These are phyloP conservation scores for Capitulum mitella DNA, from an alignment of 2,888 invertebrate genomes.

Conservation along the genomic window DNA sequence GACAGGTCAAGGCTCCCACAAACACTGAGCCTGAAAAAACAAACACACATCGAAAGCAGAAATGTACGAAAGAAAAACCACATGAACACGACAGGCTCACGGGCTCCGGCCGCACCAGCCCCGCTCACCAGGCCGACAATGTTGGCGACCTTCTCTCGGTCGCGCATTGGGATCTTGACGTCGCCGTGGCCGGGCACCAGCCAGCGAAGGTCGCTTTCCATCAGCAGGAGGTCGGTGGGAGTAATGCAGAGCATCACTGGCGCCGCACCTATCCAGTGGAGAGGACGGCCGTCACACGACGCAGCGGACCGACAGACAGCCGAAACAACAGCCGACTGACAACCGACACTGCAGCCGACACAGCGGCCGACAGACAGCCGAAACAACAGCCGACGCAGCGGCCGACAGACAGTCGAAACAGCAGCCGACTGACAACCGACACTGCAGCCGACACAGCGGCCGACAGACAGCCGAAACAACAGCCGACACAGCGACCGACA, in stretches of 20 bases:
- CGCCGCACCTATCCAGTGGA: background rate
- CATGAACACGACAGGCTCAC: background rate
- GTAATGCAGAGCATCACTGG: conserved; percentile 38
- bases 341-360: too few species aligned
- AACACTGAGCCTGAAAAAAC: too few species aligned
- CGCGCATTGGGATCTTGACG: conserved; percentile 14
- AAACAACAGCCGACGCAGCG: background rate
- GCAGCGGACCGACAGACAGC: background rate
- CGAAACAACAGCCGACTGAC: too few species aligned
- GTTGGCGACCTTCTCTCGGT: conserved; percentile 13
- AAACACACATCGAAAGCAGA: too few species aligned
- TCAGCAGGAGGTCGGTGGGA: conserved; percentile 46
- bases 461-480: too few species aligned
- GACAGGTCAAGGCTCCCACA: background rate
- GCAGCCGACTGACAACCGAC: too few species aligned
- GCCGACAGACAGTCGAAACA: too few species aligned
- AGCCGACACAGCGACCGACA: background rate
- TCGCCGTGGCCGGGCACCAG: conserved; percentile 41
- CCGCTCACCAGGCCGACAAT: background rate
- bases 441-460: too few species aligned
- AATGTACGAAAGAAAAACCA: too few species aligned
- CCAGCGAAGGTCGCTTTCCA: conserved; percentile 48
- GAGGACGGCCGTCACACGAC: too few species aligned
- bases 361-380: too few species aligned
- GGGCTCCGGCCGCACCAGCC: background rate